Evolutionary conservation across 2,113 vertebrate genomes (phyloP).

Genomic region (Rostratula benghalensis): DNA sequence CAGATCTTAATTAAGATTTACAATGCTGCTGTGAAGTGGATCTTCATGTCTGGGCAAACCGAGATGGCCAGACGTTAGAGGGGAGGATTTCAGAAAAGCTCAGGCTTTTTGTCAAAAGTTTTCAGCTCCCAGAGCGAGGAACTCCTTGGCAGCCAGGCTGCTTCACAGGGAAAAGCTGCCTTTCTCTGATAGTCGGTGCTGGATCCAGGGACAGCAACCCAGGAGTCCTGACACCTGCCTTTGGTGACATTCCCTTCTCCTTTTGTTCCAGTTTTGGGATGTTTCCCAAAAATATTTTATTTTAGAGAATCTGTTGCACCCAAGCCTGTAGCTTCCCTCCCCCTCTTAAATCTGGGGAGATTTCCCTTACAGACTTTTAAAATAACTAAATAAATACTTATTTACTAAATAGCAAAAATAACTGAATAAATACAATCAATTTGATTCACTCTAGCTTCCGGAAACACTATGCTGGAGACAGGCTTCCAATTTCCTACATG

Average conservation of each 20-base stretch:
- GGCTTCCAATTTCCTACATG: slow-evolving; percentile 59
- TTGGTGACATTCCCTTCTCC: neutral
- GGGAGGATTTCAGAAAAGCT: slow-evolving; percentile 1
- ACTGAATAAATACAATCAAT: slow-evolving; percentile 21
- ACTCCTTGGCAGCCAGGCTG: neutral
- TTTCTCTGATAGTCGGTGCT: neutral
- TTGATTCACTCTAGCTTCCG: slow-evolving; percentile 34
- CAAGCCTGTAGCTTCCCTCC: neutral
- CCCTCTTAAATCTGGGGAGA: neutral
- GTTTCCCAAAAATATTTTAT: neutral
- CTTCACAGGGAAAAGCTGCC: neutral
- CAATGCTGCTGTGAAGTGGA: neutral
- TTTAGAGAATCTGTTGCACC: neutral
- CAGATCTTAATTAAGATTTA: slow-evolving; percentile 55
- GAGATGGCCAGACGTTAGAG: neutral
- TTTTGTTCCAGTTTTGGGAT: neutral
- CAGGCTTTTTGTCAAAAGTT: neutral
- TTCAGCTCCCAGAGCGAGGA: neutral
- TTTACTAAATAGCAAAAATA: slow-evolving; percentile 32
- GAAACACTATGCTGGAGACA: slow-evolving; percentile 7
- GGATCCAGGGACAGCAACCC: neutral
- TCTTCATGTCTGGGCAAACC: neutral
- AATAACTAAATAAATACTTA: slow-evolving; percentile 4
- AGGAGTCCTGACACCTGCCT: neutral
- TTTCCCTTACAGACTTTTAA: neutral